phyloP scores from a whole-genome alignment of 2,888 invertebrate species.

The Alloscopus bannaensis region DNA sequence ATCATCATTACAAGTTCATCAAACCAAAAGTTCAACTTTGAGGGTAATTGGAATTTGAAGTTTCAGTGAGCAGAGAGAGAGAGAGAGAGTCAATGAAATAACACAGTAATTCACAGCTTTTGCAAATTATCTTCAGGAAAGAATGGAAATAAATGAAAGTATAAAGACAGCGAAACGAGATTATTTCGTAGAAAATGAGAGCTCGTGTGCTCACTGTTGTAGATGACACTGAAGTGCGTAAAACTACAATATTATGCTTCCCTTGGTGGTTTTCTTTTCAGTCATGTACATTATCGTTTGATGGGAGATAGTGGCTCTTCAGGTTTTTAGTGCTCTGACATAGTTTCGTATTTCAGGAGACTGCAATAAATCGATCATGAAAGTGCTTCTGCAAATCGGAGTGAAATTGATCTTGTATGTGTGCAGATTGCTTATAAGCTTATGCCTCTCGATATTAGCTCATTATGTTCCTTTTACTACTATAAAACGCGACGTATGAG shows the following conservation, averaged over 20 bases:
- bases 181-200: slow-evolving; percentile 39
- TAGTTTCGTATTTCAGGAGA: slow-evolving; percentile 28
- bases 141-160: slow-evolving; percentile 26
- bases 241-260: background rate
- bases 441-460: background rate
- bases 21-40: slow-evolving; percentile 38
- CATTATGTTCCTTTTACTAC: background rate
- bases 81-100: slow-evolving; percentile 27
- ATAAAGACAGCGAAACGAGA: slow-evolving; percentile 22
- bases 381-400: slow-evolving; percentile 44
- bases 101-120: slow-evolving; percentile 19
- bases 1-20: slow-evolving; percentile 30
- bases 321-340: slow-evolving; percentile 36
- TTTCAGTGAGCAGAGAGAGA: no score
- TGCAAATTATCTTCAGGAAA: slow-evolving; percentile 37
- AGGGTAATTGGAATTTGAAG: slow-evolving; percentile 38
- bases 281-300: slow-evolving; percentile 1
- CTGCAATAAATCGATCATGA: slow-evolving; percentile 38
- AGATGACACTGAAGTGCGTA: background rate
- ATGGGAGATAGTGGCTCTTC: slow-evolving; percentile 27
- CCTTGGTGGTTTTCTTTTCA: background rate
- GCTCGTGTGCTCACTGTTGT: slow-evolving; percentile 7
- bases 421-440: no score
- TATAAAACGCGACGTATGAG: background rate
- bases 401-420: slow-evolving; percentile 37